Evolutionary conservation across 2,888 invertebrate genomes (phyloP), one percentile per base, ranked within the genome.

Genomic region (Phyllotreta cruciferae): DNA sequence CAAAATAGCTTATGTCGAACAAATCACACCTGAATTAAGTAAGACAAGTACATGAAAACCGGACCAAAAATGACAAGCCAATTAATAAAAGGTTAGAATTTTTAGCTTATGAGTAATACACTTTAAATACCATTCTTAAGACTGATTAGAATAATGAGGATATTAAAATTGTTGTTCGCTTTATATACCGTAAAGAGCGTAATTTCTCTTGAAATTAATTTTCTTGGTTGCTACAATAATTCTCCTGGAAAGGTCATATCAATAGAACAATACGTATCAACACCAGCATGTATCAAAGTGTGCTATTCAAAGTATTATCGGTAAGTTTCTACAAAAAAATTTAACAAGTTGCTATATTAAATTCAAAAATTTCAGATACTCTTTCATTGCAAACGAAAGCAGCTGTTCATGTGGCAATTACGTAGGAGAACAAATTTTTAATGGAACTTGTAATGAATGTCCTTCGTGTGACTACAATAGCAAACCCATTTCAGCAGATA

Each of bases 321-420:
- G 76, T 78, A 71, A 61, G 64, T 60, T 53, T 37, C 55, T 11
- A 58, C 42, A 11, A 47, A 44, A 56, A 41, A 34, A 13, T 41
- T 36, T 9, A 49, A 35, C 37, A 37, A 10, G 41, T 44, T 58
- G 54, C 53, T 62, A 60, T 6, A 41, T 24, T 39, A 44, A 10
- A 41, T 49, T 41, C 38, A 52, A 60, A 42, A 49, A 39, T 69
- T 74, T 57, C 65, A 78, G 78, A 55, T 78, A 77, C 69, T 70
- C 77, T 11, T 70, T 71, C 60, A 69, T 76, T 53, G 63, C 67
- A 39, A 66, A 71, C 42, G 62, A 66, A 56, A 73, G 63, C 9
- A 64, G 64, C 14, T 80, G 80, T 69, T 61, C 63, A 38, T 80
- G 80, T 70, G 69, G 70, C 41, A 79, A 79, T 69, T 75, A 74